Evolutionary conservation across 2,888 invertebrate genomes (phyloP).

Genomic region (Scaeva pyrastri): DNA sequence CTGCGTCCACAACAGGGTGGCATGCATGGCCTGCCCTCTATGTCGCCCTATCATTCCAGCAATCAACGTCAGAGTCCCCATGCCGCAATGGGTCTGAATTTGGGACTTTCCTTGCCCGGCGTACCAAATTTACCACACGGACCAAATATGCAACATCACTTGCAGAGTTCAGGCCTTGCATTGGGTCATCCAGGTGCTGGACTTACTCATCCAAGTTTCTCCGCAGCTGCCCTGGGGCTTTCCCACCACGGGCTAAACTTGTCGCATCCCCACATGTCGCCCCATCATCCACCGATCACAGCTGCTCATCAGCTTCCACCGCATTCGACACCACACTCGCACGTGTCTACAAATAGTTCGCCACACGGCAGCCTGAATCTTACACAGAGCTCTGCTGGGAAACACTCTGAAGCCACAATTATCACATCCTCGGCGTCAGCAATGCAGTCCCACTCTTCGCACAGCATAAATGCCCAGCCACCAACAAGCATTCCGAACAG

Average conservation of each 20-base stretch:
- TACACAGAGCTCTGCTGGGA: slow-evolving; percentile 75
- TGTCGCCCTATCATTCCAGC: slow-evolving; percentile 83
- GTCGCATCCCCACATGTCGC: slow-evolving; percentile 82
- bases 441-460: slow-evolving; percentile 77
- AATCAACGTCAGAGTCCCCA: slow-evolving; percentile 83
- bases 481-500: slow-evolving; percentile 78
- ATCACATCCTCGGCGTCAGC: slow-evolving; percentile 78
- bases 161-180: slow-evolving; percentile 81
- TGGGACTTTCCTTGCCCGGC: slow-evolving; percentile 80
- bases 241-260: slow-evolving; percentile 82
- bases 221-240: slow-evolving; percentile 81
- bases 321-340: slow-evolving; percentile 78
- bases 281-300: slow-evolving; percentile 77
- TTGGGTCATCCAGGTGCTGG: slow-evolving; percentile 80
- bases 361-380: slow-evolving; percentile 80
- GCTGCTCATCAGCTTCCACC: slow-evolving; percentile 81
- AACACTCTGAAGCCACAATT: slow-evolving; percentile 77
- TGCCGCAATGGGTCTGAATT: slow-evolving; percentile 81
- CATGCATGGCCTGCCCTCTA: slow-evolving; percentile 81
- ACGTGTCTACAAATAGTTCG: slow-evolving; percentile 77
- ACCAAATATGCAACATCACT: slow-evolving; percentile 81
- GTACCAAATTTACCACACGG: slow-evolving; percentile 81
- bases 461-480: slow-evolving; percentile 74
- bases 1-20: slow-evolving; percentile 81
- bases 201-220: slow-evolving; percentile 82